A percentile compares a stretch with the other conserved stretches of the same genome.
Evolutionary conservation across 2,797 vertebrate species (phyloP).

Genomic region (Chromis chromis): DNA sequence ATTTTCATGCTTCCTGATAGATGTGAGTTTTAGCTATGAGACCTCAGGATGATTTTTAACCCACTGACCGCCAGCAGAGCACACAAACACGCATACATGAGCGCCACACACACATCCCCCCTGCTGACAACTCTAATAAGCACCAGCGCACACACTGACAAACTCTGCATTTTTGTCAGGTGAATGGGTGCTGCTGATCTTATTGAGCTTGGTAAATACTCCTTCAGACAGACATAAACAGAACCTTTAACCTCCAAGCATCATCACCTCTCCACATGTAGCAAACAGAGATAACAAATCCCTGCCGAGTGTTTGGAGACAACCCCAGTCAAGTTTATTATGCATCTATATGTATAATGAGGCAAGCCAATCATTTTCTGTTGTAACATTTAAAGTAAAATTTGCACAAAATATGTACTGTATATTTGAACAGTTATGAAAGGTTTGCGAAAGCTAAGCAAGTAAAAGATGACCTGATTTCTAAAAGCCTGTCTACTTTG

Average conservation of each 20-base stretch:
- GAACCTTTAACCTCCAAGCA: constrained; percentile 58
- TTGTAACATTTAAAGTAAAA: neutral
- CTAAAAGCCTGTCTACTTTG: no score
- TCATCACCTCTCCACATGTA: constrained; percentile 44
- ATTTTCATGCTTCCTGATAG: constrained; percentile 52
- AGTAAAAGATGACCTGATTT: no score
- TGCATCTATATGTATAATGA: neutral
- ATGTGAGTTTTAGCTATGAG: constrained; percentile 51
- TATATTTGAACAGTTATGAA: no score
- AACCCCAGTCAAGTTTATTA: neutral
- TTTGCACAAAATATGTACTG: no score
- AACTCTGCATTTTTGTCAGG: constrained; percentile 45
- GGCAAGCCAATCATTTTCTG: neutral
- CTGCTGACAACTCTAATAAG: constrained; percentile 60
- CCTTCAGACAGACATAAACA: constrained; percentile 62
- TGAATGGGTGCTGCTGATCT: constrained; percentile 54
- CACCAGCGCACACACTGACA: constrained; percentile 55
- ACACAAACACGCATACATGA: constrained; percentile 22
- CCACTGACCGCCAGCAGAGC: constrained; percentile 17
- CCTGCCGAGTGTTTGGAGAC: constrained; percentile 17
- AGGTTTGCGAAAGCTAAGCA: no score
- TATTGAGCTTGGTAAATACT: constrained; percentile 61
- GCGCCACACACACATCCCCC: constrained; percentile 3
- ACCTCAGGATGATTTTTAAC: constrained; percentile 63
- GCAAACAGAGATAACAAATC: constrained; percentile 24